Evolutionary conservation across 2,888 invertebrate genomes (phyloP), one percentile per base, ranked within the genome.

Genomic region (Gymnosoma rotundatum): DNA sequence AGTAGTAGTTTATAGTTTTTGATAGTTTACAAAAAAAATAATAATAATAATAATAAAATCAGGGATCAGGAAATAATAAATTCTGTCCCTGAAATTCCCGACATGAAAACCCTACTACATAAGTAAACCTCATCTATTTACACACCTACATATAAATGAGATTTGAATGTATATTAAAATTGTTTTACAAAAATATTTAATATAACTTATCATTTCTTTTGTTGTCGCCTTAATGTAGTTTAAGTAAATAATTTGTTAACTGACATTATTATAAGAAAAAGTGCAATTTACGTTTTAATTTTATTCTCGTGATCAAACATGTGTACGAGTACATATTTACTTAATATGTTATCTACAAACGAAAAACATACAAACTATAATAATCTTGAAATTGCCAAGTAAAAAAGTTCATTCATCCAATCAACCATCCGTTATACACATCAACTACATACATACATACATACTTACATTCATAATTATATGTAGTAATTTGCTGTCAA

Each of bases 251-350:
- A 50, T 60, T 78, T 78, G 38, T 63, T 72, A 58, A 78, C 64
- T 63, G 42, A n/a, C 32, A 56, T 42, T 48, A 36, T 54, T 63
- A 56, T 45, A 61, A 21, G 8, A 45, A 61, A 54, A 58, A 48
- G 36, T 45, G 48, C 69, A 66, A 73, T 79, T 79, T 79, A 73
- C 79, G 72, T 79, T 66, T 58, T 73, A 79, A 38, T 0, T 52
- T 60, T 66, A 66, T 48, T 25, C 8, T 64, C n/a, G 45, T 64
- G 18, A 18, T 54, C 21, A 54, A 63, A 61, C n/a, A 18, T 54
- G 54, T 6, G 0, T 32, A 32, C 8, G 32, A 2, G 6, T 32
- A 32, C 18, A 18, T 45, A 25, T 25, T 42, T 25, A 1, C 16
- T 18, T 25, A 42, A 18, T 0, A 21, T 25, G n/a, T 20, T 32